Conservation (phyloP, 2,888 invertebrate species). For the Drosophila macrothrix region DNA sequence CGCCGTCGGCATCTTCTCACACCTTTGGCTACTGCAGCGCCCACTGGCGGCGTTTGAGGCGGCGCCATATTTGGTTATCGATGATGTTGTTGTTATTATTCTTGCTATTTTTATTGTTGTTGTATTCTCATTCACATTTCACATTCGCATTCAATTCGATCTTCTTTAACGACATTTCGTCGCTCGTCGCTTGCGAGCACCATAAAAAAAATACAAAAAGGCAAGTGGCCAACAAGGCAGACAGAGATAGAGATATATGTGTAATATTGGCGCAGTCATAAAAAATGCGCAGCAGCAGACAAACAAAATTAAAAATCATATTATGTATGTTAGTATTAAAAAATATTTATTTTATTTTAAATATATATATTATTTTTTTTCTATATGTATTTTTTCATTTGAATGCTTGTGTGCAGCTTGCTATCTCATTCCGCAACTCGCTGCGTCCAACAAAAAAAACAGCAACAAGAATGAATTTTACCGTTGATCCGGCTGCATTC, state of each 20-base stretch:
- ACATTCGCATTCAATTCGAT: slow-evolving; percentile 75
- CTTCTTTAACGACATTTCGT: slow-evolving; percentile 73
- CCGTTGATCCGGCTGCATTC: slow-evolving; percentile 47
- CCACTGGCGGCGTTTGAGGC: slow-evolving; percentile 49
- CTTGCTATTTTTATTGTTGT: slow-evolving; percentile 22
- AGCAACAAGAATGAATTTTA: slow-evolving; percentile 24
- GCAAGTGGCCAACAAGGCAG: slow-evolving; percentile 40
- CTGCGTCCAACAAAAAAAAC: slow-evolving; percentile 27
- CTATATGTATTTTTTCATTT: slow-evolving; percentile 32
- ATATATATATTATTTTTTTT: slow-evolving; percentile 4
- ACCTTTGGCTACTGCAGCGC: slow-evolving; percentile 58
- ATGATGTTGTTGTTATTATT: slow-evolving; percentile 15
- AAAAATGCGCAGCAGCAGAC: slow-evolving; percentile 57
- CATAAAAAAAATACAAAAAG: slow-evolving; percentile 59
- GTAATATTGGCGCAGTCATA: slow-evolving; percentile 31
- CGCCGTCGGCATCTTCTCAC: slow-evolving; percentile 51
- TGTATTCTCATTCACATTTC: slow-evolving; percentile 62
- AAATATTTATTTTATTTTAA: slow-evolving; percentile 17
- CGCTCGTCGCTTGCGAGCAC: slow-evolving; percentile 31
- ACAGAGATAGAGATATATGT: slow-evolving; percentile 13
- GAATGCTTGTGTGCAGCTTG: slow-evolving; percentile 43
- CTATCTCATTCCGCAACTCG: slow-evolving; percentile 29
- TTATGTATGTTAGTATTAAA: slow-evolving; percentile 46
- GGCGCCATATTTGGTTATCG: slow-evolving; percentile 72
- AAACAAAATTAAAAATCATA: slow-evolving; percentile 39